Conservation (phyloP, 1,140 invertebrate species). For the Steinernema khuongi region DNA sequence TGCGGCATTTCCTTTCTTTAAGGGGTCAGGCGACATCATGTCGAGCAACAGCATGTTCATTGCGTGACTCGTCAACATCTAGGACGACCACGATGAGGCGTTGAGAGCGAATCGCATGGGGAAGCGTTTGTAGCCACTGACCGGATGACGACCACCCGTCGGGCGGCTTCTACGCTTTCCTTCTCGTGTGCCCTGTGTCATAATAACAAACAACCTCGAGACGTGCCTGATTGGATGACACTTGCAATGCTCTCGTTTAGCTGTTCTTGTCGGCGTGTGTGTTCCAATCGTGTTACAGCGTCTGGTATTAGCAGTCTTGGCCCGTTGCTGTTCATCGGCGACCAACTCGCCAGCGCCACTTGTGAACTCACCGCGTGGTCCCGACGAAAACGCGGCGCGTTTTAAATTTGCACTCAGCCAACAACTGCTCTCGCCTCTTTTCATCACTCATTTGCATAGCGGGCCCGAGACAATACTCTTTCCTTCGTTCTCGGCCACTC, state of each 20-base stretch:
- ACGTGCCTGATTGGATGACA: neutral
- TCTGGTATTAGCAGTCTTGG: neutral
- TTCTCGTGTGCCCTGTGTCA: neutral
- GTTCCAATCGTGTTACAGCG: constrained; percentile 2
- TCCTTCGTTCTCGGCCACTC: no score
- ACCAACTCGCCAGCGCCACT: neutral
- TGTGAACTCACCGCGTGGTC: constrained; percentile 27
- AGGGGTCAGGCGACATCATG: neutral
- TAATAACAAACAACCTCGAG: neutral
- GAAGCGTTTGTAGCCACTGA: neutral
- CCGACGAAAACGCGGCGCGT: constrained; percentile 11
- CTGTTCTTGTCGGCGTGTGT: neutral
- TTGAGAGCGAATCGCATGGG: neutral
- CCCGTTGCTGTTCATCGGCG: neutral
- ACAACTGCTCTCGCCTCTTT: neutral
- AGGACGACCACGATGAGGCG: neutral
- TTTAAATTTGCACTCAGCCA: neutral
- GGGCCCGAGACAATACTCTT: neutral
- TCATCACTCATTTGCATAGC: neutral
- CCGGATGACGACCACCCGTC: no score
- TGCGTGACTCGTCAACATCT: no score
- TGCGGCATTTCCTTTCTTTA: neutral
- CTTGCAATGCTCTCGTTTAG: neutral
- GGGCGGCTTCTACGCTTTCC: no score
- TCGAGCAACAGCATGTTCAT: no score